Conservation (phyloP, 2,113 vertebrate species). For the Chionomys nivalis region DNA sequence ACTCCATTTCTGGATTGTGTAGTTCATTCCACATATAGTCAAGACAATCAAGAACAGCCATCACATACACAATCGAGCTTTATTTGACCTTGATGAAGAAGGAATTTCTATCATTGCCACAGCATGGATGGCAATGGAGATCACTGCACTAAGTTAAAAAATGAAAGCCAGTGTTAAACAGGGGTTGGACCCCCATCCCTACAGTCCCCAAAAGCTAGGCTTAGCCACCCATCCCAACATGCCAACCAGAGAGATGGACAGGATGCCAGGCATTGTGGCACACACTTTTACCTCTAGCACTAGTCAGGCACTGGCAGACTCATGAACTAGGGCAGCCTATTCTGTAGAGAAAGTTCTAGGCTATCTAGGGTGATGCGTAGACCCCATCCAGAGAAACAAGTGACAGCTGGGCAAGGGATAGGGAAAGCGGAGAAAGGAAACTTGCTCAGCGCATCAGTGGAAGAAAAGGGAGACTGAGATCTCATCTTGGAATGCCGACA, state of each 20-base stretch:
- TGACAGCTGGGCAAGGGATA: not conserved
- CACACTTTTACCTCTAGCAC: not conserved
- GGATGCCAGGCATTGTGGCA: not conserved
- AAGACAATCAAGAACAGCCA: not conserved
- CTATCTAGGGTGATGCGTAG: not conserved
- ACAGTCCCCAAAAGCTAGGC: not conserved
- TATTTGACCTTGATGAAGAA: not conserved
- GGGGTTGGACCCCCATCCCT: not conserved
- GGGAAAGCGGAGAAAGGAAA: not conserved
- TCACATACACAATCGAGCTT: not conserved
- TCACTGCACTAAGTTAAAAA: not conserved
- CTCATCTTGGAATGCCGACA: not conserved
- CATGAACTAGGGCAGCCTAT: not conserved
- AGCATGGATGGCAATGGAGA: not conserved
- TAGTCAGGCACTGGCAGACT: not conserved
- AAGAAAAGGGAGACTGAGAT: not conserved
- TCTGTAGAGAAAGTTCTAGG: not conserved
- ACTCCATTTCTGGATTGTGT: not conserved
- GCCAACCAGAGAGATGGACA: not conserved
- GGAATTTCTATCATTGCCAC: too few species aligned
- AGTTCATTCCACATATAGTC: not conserved
- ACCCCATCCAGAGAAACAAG: not conserved
- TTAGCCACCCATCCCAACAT: not conserved
- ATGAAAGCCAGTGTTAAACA: not conserved
- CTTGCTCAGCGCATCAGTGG: too few species aligned